A percentile compares a stretch with the other conserved stretches of the same genome.
Evolutionary conservation across 2,113 vertebrate genomes (phyloP).

Genomic region (Gorsachius goisagi): DNA sequence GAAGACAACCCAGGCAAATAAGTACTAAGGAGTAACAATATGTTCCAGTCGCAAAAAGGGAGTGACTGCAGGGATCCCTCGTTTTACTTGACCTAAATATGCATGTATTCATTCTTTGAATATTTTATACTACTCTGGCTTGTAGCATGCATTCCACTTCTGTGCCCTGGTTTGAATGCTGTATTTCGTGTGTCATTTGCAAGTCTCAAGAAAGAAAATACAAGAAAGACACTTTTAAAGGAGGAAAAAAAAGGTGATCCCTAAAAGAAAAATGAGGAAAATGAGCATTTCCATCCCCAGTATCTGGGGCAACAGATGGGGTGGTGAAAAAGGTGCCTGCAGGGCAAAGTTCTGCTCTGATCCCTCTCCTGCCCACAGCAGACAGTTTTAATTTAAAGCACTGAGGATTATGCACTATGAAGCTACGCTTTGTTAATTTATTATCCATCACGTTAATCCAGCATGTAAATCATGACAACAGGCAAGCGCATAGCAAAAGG

Average conservation of each 20-base stretch:
- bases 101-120: neutral
- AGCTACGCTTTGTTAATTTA: neutral
- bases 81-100: neutral
- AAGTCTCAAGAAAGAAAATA: neutral
- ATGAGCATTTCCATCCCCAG: neutral
- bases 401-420: neutral
- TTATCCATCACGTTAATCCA: neutral
- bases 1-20: neutral
- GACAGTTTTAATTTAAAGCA: neutral
- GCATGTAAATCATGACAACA: neutral
- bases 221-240: neutral
- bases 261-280: neutral
- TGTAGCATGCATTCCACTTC: neutral
- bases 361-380: neutral
- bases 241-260: neutral
- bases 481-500: neutral
- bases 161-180: neutral
- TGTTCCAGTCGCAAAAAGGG: neutral
- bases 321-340: neutral
- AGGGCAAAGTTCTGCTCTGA: neutral
- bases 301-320: conserved; percentile 2
- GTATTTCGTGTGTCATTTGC: neutral
- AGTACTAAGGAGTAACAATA: neutral
- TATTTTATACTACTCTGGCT: conserved; percentile 34
- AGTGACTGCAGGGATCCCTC: neutral